A percentile compares a stretch with the other conserved stretches of the same genome.
These are phyloP conservation scores for Anolis apletophallus DNA, from an alignment of 2,797 vertebrate species.

Conservation along the genomic window DNA sequence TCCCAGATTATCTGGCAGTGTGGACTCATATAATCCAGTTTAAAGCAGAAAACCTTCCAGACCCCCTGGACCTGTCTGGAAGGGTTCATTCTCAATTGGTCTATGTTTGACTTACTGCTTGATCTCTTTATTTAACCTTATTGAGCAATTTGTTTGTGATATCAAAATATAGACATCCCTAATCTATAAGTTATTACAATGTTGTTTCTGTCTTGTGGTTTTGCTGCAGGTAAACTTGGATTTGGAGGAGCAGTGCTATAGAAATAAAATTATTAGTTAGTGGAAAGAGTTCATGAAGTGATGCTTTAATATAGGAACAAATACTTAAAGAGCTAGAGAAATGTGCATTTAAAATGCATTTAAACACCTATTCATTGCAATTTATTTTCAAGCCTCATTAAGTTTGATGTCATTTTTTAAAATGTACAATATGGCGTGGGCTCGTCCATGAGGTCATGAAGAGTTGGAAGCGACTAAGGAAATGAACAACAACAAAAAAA, in stretches of 20 bases:
- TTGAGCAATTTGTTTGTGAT: background rate
- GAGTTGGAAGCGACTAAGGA: too few species aligned
- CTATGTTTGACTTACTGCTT: background rate
- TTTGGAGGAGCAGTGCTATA: background rate
- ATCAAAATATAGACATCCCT: background rate
- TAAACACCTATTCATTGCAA: too few species aligned
- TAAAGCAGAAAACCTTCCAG: too few species aligned
- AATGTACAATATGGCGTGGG: too few species aligned
- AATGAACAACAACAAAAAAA: too few species aligned
- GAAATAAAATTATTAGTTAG: background rate
- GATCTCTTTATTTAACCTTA: background rate
- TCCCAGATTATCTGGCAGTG: too few species aligned
- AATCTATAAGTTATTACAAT: background rate
- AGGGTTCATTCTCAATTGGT: background rate
- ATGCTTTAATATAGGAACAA: background rate
- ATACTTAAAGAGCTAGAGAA: background rate
- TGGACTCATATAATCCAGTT: too few species aligned
- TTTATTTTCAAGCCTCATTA: too few species aligned
- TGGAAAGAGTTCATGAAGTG: background rate
- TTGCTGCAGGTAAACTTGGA: background rate
- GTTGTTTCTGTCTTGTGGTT: background rate
- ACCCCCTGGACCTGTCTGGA: too few species aligned
- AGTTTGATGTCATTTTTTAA: too few species aligned
- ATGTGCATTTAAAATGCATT: too few species aligned
- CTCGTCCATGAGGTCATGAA: too few species aligned